phyloP scores from a whole-genome alignment of 1,140 invertebrate species.

The Aphelinus certus region DNA sequence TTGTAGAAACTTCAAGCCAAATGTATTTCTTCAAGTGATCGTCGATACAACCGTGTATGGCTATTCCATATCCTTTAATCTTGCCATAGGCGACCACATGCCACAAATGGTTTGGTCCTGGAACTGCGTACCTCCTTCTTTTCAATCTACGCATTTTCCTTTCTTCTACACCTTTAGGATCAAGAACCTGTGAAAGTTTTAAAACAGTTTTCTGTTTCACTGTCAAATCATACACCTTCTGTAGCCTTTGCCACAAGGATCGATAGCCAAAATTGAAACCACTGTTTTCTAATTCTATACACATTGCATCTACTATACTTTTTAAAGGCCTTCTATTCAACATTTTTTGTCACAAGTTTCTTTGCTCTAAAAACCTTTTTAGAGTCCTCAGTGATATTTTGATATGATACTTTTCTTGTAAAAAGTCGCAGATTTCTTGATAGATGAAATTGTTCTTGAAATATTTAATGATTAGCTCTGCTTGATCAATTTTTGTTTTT shows the following conservation, averaged over 20 bases:
- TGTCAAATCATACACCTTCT: constrained; percentile 9
- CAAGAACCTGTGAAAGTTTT: constrained; percentile 5
- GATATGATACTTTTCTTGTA: background rate
- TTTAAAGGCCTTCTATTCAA: background rate
- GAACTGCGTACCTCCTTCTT: constrained; percentile 40
- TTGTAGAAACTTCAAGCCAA: constrained; percentile 21
- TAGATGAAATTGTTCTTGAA: background rate
- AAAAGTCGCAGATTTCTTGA: background rate
- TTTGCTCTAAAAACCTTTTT: background rate
- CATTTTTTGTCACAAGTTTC: background rate
- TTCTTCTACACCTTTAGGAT: constrained; percentile 28
- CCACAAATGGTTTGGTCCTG: constrained; percentile 50
- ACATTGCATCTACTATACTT: constrained; percentile 3
- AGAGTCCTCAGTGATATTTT: background rate
- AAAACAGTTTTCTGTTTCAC: constrained; percentile 25
- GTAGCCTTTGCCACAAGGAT: constrained; percentile 2
- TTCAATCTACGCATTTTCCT: constrained; percentile 20
- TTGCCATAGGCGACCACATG: constrained; percentile 53
- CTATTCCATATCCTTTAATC: constrained; percentile 51
- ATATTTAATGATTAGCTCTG: background rate
- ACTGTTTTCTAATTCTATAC: constrained; percentile 7
- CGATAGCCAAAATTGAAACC: constrained; percentile 12
- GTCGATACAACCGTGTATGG: constrained; percentile 39
- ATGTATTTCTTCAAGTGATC: too few relatives aligned
- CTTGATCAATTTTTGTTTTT: too few relatives aligned